Evolutionary conservation across 2,113 vertebrate species (phyloP).

Genomic region (Boulengeromyrus knoepffleri): DNA sequence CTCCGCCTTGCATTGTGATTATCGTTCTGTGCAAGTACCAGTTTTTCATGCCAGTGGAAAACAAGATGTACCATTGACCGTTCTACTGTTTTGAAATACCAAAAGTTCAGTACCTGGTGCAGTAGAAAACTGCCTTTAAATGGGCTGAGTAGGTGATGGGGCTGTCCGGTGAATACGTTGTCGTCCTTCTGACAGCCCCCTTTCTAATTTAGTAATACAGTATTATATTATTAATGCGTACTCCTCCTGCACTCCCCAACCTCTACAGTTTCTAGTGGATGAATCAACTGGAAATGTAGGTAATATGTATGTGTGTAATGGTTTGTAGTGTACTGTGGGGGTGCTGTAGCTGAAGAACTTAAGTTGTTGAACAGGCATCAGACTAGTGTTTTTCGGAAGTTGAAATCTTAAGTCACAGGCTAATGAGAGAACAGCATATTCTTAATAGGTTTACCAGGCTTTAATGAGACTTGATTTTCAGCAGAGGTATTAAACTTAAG

Average conservation of each 20-base stretch:
- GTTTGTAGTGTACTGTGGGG: background rate
- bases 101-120: background rate
- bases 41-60: background rate
- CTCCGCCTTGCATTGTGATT: background rate
- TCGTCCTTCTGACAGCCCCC: background rate
- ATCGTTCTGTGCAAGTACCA: background rate
- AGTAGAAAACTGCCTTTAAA: background rate
- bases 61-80: background rate
- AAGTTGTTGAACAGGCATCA: background rate
- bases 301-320: background rate
- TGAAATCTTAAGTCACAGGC: background rate
- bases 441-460: background rate
- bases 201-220: background rate
- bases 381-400: background rate
- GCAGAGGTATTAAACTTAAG: background rate
- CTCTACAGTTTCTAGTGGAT: background rate
- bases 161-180: background rate
- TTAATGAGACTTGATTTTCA: background rate
- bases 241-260: background rate
- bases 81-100: background rate
- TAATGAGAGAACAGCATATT: background rate
- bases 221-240: background rate
- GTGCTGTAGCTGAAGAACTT: background rate
- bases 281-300: background rate
- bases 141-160: background rate